These are phyloP conservation scores for Sarcophilus harrisii DNA, from an alignment of 2,797 vertebrate genomes.

Conservation along the genomic window DNA sequence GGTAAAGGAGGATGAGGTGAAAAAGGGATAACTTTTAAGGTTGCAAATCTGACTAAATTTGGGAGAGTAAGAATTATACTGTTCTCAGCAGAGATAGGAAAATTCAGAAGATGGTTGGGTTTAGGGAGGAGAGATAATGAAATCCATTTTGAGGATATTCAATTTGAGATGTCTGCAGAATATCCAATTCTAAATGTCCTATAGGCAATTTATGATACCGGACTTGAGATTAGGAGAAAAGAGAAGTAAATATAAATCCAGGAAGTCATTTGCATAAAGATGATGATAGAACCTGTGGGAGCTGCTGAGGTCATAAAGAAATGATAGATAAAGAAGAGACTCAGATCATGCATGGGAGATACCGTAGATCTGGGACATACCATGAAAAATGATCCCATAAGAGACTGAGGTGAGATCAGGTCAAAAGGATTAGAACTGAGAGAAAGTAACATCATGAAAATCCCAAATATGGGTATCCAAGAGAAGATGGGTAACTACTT, in stretches of 20 bases:
- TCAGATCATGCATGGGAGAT: neutral
- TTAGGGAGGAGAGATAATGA: neutral
- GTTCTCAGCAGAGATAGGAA: neutral
- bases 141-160: neutral
- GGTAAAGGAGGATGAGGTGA: neutral
- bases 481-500: neutral
- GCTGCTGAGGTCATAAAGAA: neutral
- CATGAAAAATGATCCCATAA: neutral
- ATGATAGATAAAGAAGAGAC: neutral
- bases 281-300: neutral
- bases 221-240: neutral
- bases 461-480: neutral
- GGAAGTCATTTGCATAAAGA: neutral
- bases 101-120: neutral
- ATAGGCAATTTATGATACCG: neutral
- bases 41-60: neutral
- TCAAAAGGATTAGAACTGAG: neutral
- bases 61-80: neutral
- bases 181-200: neutral
- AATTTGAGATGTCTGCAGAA: neutral
- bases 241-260: neutral
- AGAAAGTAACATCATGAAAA: neutral
- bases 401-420: neutral
- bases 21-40: neutral
- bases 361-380: neutral